A percentile compares a stretch with the other conserved stretches of the same genome.
Conservation (phyloP, 2,888 invertebrate species). For the Plebejus melissa region DNA sequence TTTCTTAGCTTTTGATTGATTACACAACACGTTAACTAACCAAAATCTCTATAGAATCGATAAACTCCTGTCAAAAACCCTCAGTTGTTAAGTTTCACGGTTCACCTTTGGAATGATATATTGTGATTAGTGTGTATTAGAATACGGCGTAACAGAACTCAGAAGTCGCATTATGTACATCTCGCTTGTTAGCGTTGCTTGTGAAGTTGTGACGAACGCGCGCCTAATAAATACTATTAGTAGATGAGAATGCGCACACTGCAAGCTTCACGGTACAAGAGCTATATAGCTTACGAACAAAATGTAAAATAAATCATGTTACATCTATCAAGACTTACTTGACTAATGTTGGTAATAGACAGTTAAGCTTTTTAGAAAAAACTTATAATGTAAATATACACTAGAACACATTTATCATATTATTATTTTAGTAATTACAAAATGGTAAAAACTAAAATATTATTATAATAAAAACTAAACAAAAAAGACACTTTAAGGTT, state of each 20-base stretch:
- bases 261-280: background rate
- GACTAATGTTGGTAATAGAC: no score
- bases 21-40: background rate
- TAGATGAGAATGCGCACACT: background rate
- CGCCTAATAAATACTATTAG: slow-evolving; percentile 27
- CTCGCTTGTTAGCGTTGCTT: slow-evolving; percentile 16
- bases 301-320: no score
- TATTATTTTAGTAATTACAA: no score
- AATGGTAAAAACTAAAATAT: no score
- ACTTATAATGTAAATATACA: no score
- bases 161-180: slow-evolving; percentile 13
- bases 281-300: background rate
- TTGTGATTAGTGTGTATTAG: background rate
- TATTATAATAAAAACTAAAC: no score
- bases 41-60: background rate
- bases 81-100: background rate
- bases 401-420: no score
- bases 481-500: no score
- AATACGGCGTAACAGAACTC: background rate
- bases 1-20: no score
- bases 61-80: background rate
- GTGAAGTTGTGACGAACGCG: slow-evolving; percentile 17
- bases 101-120: slow-evolving; percentile 3
- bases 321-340: no score
- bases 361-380: no score